Percentiles rank a stretch among this genome's conserved stretches.
Evolutionary conservation across 2,797 vertebrate genomes (phyloP).

Genomic region (Semotilus atromaculatus): DNA sequence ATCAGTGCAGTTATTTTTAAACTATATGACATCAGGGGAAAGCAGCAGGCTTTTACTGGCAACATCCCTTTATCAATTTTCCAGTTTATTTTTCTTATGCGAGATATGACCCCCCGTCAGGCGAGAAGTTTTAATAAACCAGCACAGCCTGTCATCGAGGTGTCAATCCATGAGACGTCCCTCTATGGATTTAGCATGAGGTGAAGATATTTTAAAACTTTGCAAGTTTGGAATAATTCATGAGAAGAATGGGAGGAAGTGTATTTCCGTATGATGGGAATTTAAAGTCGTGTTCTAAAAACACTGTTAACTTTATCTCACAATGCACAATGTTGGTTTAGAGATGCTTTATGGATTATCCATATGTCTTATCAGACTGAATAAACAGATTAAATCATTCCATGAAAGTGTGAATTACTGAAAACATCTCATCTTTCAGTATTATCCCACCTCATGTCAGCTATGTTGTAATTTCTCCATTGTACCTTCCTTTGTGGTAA

Average conservation of each 20-base stretch:
- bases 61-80: neutral
- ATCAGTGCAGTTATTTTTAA: neutral
- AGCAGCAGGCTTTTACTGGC: neutral
- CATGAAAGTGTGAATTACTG: neutral
- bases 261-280: constrained; percentile 31
- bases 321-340: constrained; percentile 5
- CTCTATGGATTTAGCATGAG: neutral
- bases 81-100: neutral
- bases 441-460: neutral
- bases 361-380: neutral
- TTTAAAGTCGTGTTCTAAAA: neutral
- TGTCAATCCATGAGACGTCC: neutral
- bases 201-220: constrained; percentile 7
- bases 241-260: constrained; percentile 15
- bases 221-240: constrained; percentile 32
- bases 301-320: neutral
- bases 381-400: neutral
- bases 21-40: neutral
- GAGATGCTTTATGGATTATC: neutral
- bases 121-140: neutral
- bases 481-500: neutral
- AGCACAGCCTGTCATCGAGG: neutral
- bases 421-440: neutral
- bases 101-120: neutral
- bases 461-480: neutral